Percentiles rank a stretch among this genome's conserved stretches.
These are phyloP conservation scores for Cranoglanis bouderius DNA, from an alignment of 2,113 vertebrate species.

Conservation along the genomic window DNA sequence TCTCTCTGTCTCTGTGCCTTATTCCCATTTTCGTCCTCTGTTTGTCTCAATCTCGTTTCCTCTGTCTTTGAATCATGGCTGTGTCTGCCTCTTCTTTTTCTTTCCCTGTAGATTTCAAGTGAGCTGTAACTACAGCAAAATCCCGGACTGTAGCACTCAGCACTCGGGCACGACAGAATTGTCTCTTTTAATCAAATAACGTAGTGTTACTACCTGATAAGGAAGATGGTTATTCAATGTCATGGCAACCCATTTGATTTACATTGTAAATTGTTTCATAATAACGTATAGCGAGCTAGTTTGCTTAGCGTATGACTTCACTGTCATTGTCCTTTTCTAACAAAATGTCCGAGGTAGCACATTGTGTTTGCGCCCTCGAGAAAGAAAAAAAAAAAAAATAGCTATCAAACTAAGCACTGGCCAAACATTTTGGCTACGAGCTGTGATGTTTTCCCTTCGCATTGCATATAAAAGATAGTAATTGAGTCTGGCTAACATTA, in stretches of 20 bases:
- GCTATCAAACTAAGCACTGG: neutral
- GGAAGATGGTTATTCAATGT: neutral
- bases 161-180: neutral
- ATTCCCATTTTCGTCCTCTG: neutral
- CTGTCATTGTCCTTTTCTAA: neutral
- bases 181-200: conserved; percentile 3
- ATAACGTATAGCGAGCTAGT: neutral
- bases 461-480: neutral
- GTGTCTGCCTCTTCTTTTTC: neutral
- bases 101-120: neutral
- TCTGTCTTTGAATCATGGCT: neutral
- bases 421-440: neutral
- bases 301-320: neutral
- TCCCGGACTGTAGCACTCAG: neutral
- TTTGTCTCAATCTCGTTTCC: conserved; percentile 20
- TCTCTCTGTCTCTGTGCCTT: neutral
- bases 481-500: neutral
- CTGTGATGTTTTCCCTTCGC: neutral
- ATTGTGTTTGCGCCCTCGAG: neutral
- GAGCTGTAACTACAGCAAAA: neutral
- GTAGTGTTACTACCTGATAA: neutral
- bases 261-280: neutral
- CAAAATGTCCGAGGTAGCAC: neutral
- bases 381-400: neutral
- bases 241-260: too few relatives aligned